Evolutionary conservation across 2,888 invertebrate genomes (phyloP).

Genomic region (Calameuta idolon): DNA sequence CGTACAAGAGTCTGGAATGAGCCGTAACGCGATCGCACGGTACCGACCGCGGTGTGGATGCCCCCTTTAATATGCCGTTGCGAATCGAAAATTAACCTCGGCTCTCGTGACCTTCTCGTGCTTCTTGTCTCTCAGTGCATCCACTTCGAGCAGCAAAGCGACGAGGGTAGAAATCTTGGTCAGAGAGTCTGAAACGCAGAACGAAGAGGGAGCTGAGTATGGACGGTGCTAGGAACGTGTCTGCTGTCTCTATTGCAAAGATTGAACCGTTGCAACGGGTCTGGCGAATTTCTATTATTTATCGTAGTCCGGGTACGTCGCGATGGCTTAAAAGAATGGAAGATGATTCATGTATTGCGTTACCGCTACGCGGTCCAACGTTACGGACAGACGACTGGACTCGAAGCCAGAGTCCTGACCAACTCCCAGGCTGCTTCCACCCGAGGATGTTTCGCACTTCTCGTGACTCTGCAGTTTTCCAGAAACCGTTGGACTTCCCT

Average conservation of each 20-base stretch:
- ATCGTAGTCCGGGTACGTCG: background rate
- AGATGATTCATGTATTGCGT: conserved; percentile 2
- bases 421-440: background rate
- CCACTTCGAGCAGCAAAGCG: background rate
- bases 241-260: background rate
- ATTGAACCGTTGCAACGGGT: background rate
- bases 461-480: background rate
- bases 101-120: background rate
- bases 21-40: background rate
- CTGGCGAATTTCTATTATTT: conserved; percentile 2
- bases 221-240: background rate
- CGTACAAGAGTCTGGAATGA: conserved; percentile 1
- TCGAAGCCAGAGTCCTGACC: background rate
- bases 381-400: background rate
- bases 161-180: background rate
- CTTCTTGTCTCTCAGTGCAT: background rate
- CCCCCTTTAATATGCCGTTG: background rate
- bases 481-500: background rate
- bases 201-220: background rate
- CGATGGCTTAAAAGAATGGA: background rate
- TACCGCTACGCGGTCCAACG: background rate
- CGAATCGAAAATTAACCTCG: background rate
- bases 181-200: background rate
- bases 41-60: background rate
- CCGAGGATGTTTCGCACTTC: background rate